A percentile compares a stretch with the other conserved stretches of the same genome.
Evolutionary conservation across 2,797 vertebrate species (phyloP).

Genomic region (Rousettus madagascariensis): DNA sequence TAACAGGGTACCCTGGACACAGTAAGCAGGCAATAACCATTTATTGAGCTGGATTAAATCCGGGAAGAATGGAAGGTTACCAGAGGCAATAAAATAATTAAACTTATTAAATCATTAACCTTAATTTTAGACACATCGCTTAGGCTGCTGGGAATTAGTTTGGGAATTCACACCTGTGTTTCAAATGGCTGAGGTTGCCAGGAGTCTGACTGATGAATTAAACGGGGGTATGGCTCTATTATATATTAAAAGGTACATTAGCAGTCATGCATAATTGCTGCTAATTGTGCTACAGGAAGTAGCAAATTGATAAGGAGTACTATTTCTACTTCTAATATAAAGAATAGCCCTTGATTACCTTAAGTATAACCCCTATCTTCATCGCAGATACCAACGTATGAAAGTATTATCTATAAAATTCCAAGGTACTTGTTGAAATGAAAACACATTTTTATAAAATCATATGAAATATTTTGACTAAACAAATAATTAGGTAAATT

Average conservation of each 20-base stretch:
- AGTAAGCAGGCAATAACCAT: not conserved
- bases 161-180: conserved; percentile 50
- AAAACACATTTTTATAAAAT: conserved; percentile 43
- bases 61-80: conserved; percentile 34
- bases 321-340: conserved; percentile 1
- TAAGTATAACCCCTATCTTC: not conserved
- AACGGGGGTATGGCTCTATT: not conserved
- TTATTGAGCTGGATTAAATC: not conserved
- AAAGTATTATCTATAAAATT: not conserved
- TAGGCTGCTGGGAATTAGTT: not conserved
- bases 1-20: not conserved
- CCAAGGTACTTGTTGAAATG: not conserved
- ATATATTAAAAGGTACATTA: not conserved
- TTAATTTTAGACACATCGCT: conserved; percentile 55
- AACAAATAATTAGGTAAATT: conserved; percentile 27
- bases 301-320: conserved; percentile 9
- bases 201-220: conserved; percentile 22
- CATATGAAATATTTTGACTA: not conserved
- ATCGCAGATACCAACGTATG: not conserved
- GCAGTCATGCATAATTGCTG: not conserved
- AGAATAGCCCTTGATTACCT: not conserved
- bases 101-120: conserved; percentile 60
- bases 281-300: not conserved
- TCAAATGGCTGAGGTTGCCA: not conserved
- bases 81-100: conserved; percentile 60